These are phyloP conservation scores for Tachysurus fulvidraco DNA, from an alignment of 2,113 vertebrate genomes.

Conservation along the genomic window DNA sequence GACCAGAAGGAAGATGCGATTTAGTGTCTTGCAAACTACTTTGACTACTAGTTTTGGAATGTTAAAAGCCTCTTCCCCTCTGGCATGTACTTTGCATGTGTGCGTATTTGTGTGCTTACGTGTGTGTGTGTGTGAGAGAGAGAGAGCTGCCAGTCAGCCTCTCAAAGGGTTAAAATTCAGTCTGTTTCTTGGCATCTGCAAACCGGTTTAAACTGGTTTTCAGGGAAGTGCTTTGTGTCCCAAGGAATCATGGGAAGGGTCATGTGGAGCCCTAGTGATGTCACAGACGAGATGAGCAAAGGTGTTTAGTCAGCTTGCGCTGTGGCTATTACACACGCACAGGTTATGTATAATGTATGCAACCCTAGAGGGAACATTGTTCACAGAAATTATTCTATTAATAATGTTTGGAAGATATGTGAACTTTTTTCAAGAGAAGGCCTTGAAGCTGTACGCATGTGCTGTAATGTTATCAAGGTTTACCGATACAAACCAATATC, in stretches of 20 bases:
- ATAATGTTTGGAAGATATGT: neutral
- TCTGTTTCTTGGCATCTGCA: slow-evolving; percentile 70
- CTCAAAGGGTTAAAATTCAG: slow-evolving; percentile 80
- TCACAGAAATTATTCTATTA: neutral
- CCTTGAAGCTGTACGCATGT: neutral
- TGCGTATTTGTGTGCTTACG: slow-evolving; percentile 13
- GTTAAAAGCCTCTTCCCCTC: slow-evolving; percentile 55
- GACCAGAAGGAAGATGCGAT: slow-evolving; percentile 16
- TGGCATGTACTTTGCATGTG: slow-evolving; percentile 12
- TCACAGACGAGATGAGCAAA: slow-evolving; percentile 77
- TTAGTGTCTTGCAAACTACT: slow-evolving; percentile 56
- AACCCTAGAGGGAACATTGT: neutral
- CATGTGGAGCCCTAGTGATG: slow-evolving; percentile 82
- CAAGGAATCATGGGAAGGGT: slow-evolving; percentile 86
- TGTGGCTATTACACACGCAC: slow-evolving; percentile 54
- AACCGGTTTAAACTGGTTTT: slow-evolving; percentile 89
- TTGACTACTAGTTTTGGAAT: slow-evolving; percentile 67
- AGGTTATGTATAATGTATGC: slow-evolving; percentile 20
- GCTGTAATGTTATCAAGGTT: neutral
- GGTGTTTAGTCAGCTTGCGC: slow-evolving; percentile 73
- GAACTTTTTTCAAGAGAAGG: neutral
- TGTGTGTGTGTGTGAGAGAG: slow-evolving; percentile 18
- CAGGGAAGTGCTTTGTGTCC: slow-evolving; percentile 84
- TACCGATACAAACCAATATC: too few species aligned
- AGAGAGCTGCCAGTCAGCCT: slow-evolving; percentile 58